Conservation (phyloP, 1,140 invertebrate species). For the Calosoma granatense region DNA sequence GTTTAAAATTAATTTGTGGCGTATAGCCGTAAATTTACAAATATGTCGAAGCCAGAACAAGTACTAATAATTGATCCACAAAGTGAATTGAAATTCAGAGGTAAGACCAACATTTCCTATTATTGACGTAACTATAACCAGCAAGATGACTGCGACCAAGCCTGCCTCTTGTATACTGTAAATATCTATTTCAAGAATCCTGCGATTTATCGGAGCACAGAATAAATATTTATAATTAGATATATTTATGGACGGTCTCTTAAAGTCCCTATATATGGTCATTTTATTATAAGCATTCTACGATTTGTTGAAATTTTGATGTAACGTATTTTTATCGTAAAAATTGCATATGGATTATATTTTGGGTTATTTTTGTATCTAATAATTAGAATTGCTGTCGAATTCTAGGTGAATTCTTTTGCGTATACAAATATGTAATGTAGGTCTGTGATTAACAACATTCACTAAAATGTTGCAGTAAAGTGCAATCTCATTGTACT, state of each 20-base stretch:
- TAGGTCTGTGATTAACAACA: too few relatives aligned
- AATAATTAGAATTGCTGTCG: too few relatives aligned
- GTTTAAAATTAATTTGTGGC: not conserved
- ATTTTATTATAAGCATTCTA: slow-evolving; percentile 15
- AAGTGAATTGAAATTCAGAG: slow-evolving; percentile 62
- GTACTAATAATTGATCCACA: slow-evolving; percentile 61
- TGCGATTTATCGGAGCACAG: slow-evolving; percentile 26
- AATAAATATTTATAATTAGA: slow-evolving; percentile 27
- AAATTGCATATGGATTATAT: not conserved
- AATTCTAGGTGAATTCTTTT: too few relatives aligned
- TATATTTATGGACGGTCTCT: slow-evolving; percentile 3
- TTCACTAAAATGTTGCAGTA: too few relatives aligned
- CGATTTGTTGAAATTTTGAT: not conserved
- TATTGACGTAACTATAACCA: slow-evolving; percentile 18
- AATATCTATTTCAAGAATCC: slow-evolving; percentile 24
- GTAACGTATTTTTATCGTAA: not conserved
- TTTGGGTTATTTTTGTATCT: too few relatives aligned
- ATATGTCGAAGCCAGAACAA: slow-evolving; percentile 46
- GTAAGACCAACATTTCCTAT: slow-evolving; percentile 37
- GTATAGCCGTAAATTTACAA: slow-evolving; percentile 15
- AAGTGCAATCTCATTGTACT: too few relatives aligned
- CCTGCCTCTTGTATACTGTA: slow-evolving; percentile 12
- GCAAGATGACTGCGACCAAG: not conserved
- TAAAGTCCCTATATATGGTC: slow-evolving; percentile 6
- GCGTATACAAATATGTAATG: too few relatives aligned